Base-by-base conservation (phyloP, 1,140 invertebrate species). In the Drosophila elegans region DNA sequence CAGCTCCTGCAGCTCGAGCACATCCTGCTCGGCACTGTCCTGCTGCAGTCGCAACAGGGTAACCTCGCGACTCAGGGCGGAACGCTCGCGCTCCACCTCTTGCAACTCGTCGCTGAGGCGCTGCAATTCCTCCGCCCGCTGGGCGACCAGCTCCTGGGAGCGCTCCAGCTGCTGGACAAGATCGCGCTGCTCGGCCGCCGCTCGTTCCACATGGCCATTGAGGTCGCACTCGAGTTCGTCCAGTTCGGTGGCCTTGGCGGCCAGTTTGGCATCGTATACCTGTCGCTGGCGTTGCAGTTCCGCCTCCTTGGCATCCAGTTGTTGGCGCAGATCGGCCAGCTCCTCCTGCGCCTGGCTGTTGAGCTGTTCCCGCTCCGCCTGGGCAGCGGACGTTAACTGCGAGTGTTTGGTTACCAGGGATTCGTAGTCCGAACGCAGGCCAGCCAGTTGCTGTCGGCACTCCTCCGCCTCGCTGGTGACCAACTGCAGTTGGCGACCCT, bases 191-290 rank as follows among this genome's bases (percentile, higher is more conserved):
- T 95, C 94, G 74, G 93, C 93, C 29, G 94, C 91, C 38, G 94
- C 78, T 39, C 93, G 93, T 78, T 94, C 93, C 57, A 95, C 93
- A 88, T 95, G 95, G n/a, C 91, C 92, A 69, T 94, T 94, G 59
- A 95, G 93, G 77, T 95, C 94, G 32, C 91, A 86, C 80, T 95
- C 94, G 45, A 95, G 84, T 73, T 94, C 94, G 71, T 95, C 94
- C 44, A 94, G 93, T 59, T 95, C 94, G 12, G 85, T 93, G 41
- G 93, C 92, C 74, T 94, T 94, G 55, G 93, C 92, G 4, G 92
- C 89, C 71, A 94, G 68, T 49, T 94, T 92, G 36, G 91, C 89
- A 74, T 94, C 93, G 85, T 94, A 93, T 32, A 94, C 93, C 39
- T 92, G 84, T 11, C 93, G 93, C 52, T 94, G 66, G 21, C 93